Evolutionary conservation across 2,113 vertebrate genomes (phyloP).

Genomic region (Hippocampus barbouri): DNA sequence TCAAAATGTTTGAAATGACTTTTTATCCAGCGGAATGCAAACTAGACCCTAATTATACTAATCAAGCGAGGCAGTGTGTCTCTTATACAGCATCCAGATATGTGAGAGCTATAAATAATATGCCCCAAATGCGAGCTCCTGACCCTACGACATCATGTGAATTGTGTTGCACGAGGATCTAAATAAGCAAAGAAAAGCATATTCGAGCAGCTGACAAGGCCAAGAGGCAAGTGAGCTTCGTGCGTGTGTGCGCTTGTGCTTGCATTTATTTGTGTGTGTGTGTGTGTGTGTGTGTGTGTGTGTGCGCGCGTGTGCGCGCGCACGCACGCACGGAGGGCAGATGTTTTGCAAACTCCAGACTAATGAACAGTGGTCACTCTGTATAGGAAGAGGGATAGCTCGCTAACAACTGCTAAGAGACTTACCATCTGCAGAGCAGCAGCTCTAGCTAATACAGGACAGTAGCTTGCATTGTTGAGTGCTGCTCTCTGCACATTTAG

Average conservation of each 20-base stretch:
- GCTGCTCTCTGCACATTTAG: conserved; percentile 21
- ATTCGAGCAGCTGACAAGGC: conserved; percentile 66
- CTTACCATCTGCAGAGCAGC: conserved; percentile 40
- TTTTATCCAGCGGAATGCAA: not conserved
- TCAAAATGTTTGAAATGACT: not conserved
- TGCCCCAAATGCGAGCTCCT: conserved; percentile 25
- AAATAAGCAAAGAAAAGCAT: conserved; percentile 62
- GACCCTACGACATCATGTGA: conserved; percentile 67
- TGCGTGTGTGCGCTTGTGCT: conserved; percentile 5
- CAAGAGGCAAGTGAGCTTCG: conserved; percentile 56
- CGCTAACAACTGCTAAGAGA: conserved; percentile 28
- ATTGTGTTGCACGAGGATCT: conserved; percentile 50
- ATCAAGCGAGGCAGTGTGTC: conserved; percentile 15
- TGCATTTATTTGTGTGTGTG: not conserved
- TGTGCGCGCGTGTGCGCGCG: conserved; percentile 8
- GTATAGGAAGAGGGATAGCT: conserved; percentile 18
- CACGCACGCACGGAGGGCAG: conserved; percentile 17
- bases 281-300: conserved; percentile 16
- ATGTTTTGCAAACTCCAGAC: conserved; percentile 53
- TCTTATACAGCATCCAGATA: conserved; percentile 37
- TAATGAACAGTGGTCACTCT: conserved; percentile 53
- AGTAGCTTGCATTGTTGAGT: conserved; percentile 19
- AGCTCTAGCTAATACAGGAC: conserved; percentile 16
- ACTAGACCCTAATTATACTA: conserved; percentile 7
- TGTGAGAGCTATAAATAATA: conserved; percentile 51